These are phyloP conservation scores for Sinohyriopsis cumingii DNA, from an alignment of 2,888 invertebrate species.

Conservation along the genomic window DNA sequence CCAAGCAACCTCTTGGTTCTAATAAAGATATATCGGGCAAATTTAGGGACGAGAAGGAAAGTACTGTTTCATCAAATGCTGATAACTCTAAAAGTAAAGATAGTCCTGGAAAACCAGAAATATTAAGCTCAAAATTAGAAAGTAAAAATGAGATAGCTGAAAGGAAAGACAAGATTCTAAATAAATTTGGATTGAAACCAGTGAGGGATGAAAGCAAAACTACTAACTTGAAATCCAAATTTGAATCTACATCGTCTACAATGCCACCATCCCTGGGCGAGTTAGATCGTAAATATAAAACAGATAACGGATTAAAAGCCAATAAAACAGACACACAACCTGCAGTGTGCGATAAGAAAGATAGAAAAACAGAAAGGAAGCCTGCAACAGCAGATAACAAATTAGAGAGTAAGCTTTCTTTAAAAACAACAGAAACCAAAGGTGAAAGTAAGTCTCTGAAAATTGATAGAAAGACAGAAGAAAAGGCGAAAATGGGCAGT, in stretches of 20 bases:
- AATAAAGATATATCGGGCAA: not conserved
- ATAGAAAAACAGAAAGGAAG: constrained; percentile 13
- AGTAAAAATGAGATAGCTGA: constrained; percentile 3
- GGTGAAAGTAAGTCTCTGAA: not conserved
- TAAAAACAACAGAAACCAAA: constrained; percentile 4
- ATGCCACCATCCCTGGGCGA: constrained; percentile 6
- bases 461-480: not conserved
- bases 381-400: constrained; percentile 13
- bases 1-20: constrained; percentile 3
- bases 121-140: too few species aligned
- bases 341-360: constrained; percentile 4
- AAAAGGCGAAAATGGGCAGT: not conserved
- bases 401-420: constrained; percentile 6
- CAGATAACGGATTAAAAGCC: not conserved
- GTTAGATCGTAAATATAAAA: constrained; percentile 9
- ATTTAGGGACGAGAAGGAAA: constrained; percentile 1
- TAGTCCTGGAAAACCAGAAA: too few species aligned
- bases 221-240: constrained; percentile 12
- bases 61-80: too few species aligned
- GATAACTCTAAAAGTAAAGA: too few species aligned
- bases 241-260: constrained; percentile 10
- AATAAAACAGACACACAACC: not conserved
- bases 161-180: constrained; percentile 2
- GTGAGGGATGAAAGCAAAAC: constrained; percentile 5
- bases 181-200: constrained; percentile 4